These are phyloP conservation scores for Onchidella celtica DNA, from an alignment of 2,888 invertebrate species.

Conservation along the genomic window DNA sequence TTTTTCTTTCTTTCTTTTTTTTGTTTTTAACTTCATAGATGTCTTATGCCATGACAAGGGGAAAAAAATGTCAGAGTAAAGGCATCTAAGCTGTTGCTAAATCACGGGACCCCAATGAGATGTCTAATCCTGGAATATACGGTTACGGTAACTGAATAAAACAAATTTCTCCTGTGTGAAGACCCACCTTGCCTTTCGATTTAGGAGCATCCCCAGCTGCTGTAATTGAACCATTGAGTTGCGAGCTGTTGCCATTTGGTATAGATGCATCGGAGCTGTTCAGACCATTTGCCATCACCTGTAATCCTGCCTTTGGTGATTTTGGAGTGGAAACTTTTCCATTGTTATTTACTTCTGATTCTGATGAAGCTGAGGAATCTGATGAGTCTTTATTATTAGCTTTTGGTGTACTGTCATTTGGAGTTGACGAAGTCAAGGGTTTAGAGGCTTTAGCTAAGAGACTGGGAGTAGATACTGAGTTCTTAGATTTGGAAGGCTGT, in stretches of 20 bases:
- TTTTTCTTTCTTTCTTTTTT: too few species aligned
- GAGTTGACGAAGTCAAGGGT: constrained; percentile 49
- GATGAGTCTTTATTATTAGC: constrained; percentile 43
- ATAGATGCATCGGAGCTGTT: background rate
- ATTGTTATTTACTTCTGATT: background rate
- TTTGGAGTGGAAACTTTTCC: background rate
- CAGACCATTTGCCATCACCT: background rate
- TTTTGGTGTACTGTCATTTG: constrained; percentile 23
- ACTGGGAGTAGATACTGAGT: constrained; percentile 22
- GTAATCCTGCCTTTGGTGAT: background rate
- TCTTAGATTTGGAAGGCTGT: background rate
- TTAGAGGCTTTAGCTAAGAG: constrained; percentile 45
- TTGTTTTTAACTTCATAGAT: too few species aligned
- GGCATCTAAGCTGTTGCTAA: too few species aligned
- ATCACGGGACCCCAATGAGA: too few species aligned
- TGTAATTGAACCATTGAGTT: background rate
- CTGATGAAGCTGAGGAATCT: constrained; percentile 27
- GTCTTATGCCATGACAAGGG: too few species aligned
- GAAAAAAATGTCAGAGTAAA: too few species aligned
- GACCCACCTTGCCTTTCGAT: constrained; percentile 34
- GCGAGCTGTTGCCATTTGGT: background rate
- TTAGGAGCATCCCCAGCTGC: background rate
- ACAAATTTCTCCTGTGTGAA: too few species aligned
- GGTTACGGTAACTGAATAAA: too few species aligned
- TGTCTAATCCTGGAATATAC: too few species aligned